Conservation (phyloP, 2,797 vertebrate species). For the Borostomias antarcticus region DNA sequence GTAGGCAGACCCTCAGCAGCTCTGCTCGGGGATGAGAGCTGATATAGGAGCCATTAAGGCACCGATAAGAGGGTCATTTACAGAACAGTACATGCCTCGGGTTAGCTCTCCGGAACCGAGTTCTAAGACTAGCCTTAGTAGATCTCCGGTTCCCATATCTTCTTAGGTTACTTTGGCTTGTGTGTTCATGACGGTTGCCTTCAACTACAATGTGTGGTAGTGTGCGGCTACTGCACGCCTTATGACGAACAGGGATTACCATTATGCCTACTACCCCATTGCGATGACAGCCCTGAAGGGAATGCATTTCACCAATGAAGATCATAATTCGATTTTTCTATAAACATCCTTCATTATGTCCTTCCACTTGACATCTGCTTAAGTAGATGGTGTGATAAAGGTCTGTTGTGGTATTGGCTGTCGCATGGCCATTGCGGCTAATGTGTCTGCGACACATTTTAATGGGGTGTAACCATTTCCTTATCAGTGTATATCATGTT, state of each 20-base stretch:
- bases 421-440: no score
- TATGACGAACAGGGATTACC: no score
- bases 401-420: no score
- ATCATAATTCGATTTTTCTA: no score
- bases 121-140: neutral
- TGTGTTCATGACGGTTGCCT: neutral
- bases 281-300: no score
- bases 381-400: no score
- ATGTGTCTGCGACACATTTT: no score
- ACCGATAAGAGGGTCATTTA: neutral
- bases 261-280: no score
- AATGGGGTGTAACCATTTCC: neutral
- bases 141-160: neutral
- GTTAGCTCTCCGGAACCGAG: neutral
- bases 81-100: neutral
- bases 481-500: slow-evolving; percentile 33
- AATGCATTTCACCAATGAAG: no score
- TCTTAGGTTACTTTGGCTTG: neutral
- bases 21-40: neutral
- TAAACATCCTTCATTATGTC: no score
- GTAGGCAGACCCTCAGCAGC: slow-evolving; percentile 35
- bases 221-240: no score
- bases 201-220: neutral
- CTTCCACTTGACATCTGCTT: no score
- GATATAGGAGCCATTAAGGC: neutral